These are phyloP conservation scores for Pseudorectes ferrugineus DNA, from an alignment of 2,113 vertebrate genomes.

Conservation along the genomic window DNA sequence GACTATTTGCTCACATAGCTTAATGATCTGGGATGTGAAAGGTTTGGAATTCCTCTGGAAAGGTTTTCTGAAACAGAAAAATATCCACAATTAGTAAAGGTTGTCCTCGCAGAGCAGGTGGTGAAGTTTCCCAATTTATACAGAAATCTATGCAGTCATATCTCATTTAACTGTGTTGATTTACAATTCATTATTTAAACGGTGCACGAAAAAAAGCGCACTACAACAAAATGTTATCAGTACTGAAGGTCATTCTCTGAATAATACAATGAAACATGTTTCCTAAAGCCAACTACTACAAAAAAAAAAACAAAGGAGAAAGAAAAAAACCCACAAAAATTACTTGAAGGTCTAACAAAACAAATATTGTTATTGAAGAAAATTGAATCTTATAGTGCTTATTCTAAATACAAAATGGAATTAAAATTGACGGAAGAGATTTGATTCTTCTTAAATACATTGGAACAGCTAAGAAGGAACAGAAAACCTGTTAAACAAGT, in stretches of 20 bases:
- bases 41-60: neutral
- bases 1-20: neutral
- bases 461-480: neutral
- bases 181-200: constrained; percentile 35
- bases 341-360: constrained; percentile 22
- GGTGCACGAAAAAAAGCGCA: neutral
- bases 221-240: neutral
- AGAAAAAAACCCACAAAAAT: neutral
- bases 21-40: neutral
- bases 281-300: constrained; percentile 12
- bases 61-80: neutral
- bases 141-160: constrained; percentile 35
- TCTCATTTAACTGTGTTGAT: constrained; percentile 21
- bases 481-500: constrained; percentile 15
- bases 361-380: constrained; percentile 52
- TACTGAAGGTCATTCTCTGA: constrained; percentile 56
- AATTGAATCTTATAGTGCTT: constrained; percentile 56
- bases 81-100: neutral
- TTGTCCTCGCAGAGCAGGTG: constrained; percentile 22
- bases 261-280: neutral
- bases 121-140: neutral
- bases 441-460: constrained; percentile 46
- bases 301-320: neutral
- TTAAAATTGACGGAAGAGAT: constrained; percentile 60
- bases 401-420: constrained; percentile 59